These are phyloP conservation scores for Aphelinus atriplicis DNA, from an alignment of 1,140 invertebrate genomes.

Conservation along the genomic window DNA sequence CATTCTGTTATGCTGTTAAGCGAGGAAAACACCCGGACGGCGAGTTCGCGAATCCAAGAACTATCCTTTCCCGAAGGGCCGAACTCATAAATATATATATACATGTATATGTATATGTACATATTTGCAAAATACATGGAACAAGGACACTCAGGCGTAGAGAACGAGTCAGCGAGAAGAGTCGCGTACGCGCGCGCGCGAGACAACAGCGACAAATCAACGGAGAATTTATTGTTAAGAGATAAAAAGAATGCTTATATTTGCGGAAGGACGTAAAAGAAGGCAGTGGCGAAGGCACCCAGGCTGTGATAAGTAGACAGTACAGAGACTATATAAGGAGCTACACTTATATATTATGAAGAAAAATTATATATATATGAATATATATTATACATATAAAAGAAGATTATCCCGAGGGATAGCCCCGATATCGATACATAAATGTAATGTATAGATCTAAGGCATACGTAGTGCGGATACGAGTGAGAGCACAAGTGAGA, in stretches of 20 bases:
- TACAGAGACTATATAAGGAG: constrained; percentile 66
- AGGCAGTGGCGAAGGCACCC: constrained; percentile 64
- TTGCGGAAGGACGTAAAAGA: constrained; percentile 39
- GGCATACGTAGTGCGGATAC: constrained; percentile 46
- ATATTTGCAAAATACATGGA: too few relatives aligned
- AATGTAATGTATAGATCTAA: constrained; percentile 61
- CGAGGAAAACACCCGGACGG: too few relatives aligned
- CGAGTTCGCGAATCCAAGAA: too few relatives aligned
- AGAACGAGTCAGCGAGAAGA: not conserved
- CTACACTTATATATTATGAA: constrained; percentile 59
- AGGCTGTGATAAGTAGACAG: constrained; percentile 68
- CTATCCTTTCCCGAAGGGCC: too few relatives aligned
- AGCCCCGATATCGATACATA: constrained; percentile 61
- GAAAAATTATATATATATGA: constrained; percentile 20
- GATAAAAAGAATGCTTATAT: constrained; percentile 17
- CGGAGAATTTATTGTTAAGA: constrained; percentile 14
- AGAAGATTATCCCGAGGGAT: constrained; percentile 53
- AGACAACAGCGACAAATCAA: not conserved
- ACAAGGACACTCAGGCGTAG: too few relatives aligned
- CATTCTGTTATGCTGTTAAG: too few relatives aligned
- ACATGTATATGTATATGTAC: too few relatives aligned
- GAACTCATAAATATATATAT: too few relatives aligned
- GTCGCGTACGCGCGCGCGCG: too few relatives aligned
- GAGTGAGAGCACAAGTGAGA: constrained; percentile 23
- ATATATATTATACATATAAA: constrained; percentile 35